phyloP scores from a whole-genome alignment of 2,888 invertebrate species.

The Eugnorisma glareosa region DNA sequence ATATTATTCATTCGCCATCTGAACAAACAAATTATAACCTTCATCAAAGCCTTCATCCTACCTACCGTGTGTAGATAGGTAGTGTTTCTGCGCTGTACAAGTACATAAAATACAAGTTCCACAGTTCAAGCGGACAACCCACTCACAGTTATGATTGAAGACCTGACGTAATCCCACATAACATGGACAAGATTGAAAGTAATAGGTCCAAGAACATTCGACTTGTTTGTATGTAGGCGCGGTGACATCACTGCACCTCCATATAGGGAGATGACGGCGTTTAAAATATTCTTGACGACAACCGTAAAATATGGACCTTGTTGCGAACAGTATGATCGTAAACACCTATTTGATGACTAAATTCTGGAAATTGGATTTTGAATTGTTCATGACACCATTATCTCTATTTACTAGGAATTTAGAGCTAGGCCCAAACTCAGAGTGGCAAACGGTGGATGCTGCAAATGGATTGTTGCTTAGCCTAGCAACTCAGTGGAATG shows the following conservation, averaged over 20 bases:
- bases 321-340: constrained; percentile 22
- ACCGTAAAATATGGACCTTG: constrained; percentile 61
- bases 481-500: neutral
- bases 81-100: neutral
- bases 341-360: neutral
- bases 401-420: neutral
- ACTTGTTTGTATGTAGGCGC: constrained; percentile 61
- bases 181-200: constrained; percentile 61
- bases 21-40: constrained; percentile 12
- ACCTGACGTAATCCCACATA: constrained; percentile 63
- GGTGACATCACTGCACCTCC: constrained; percentile 72
- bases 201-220: constrained; percentile 64
- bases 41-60: constrained; percentile 3
- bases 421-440: neutral
- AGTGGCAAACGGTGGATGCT: neutral
- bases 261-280: constrained; percentile 67
- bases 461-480: neutral
- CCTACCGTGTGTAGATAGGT: neutral
- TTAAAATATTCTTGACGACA: constrained; percentile 48
- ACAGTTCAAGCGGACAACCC: constrained; percentile 46
- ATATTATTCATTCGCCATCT: neutral
- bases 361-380: constrained; percentile 12
- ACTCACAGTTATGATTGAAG: constrained; percentile 61
- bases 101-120: neutral
- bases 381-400: constrained; percentile 7